These are phyloP conservation scores for Hermetia illucens DNA, from an alignment of 1,140 invertebrate species.

Conservation along the genomic window DNA sequence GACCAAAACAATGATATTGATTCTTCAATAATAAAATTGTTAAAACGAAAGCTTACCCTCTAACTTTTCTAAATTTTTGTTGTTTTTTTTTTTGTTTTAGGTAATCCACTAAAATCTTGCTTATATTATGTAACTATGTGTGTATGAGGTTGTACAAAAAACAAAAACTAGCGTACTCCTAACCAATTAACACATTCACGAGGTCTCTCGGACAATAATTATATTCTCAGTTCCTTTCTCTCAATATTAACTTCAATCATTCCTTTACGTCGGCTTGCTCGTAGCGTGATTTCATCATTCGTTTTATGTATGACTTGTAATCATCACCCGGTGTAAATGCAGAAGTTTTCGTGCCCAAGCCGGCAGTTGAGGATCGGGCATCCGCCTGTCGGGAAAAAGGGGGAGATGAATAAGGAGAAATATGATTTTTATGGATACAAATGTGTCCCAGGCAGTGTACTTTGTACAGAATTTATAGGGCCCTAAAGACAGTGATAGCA, in stretches of 20 bases:
- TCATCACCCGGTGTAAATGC: slow-evolving; percentile 58
- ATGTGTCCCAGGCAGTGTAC: not conserved
- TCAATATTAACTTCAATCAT: not conserved
- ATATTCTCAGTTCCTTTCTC: no score
- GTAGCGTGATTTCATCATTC: slow-evolving; percentile 71
- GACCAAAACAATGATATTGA: no score
- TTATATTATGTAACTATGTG: no score
- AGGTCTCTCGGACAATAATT: no score
- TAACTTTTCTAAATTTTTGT: no score
- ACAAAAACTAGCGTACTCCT: no score
- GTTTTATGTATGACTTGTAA: slow-evolving; percentile 80
- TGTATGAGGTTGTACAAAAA: no score
- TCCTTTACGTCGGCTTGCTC: slow-evolving; percentile 35
- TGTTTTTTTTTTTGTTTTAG: no score
- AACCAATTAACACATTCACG: no score
- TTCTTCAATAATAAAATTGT: no score
- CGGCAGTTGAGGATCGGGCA: slow-evolving; percentile 43
- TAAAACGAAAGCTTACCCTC: no score
- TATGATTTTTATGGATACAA: not conserved
- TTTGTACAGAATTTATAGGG: not conserved
- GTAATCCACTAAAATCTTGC: no score
- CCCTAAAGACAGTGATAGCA: not conserved
- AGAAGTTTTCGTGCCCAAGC: slow-evolving; percentile 51
- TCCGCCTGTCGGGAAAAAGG: slow-evolving; percentile 15
- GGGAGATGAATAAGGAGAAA: slow-evolving; percentile 1